These are phyloP conservation scores for Phaonia tiefii DNA, from an alignment of 2,888 invertebrate species.

Conservation along the genomic window DNA sequence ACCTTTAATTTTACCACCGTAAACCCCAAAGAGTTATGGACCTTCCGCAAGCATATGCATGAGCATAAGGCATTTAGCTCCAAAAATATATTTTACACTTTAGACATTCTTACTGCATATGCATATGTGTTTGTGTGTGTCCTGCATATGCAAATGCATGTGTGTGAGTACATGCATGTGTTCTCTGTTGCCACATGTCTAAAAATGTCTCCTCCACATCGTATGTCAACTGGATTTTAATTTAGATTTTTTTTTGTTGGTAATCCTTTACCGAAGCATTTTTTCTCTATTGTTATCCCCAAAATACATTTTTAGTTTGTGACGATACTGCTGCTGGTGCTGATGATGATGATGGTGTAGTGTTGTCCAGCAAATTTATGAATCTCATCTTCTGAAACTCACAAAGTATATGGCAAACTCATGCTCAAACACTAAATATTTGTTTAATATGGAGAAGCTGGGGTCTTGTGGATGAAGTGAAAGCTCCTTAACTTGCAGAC, in stretches of 20 bases:
- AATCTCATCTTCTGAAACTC: slow-evolving; percentile 8
- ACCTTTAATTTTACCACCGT: slow-evolving; percentile 48
- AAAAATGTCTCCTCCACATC: slow-evolving; percentile 38
- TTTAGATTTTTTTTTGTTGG: slow-evolving; percentile 47
- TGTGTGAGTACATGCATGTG: background rate
- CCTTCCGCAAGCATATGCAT: slow-evolving; percentile 3
- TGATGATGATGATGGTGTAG: background rate
- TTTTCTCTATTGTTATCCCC: slow-evolving; percentile 14
- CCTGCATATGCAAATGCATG: background rate
- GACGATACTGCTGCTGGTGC: background rate
- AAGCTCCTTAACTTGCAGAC: background rate
- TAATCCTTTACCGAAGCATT: slow-evolving; percentile 24
- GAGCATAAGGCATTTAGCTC: slow-evolving; percentile 13
- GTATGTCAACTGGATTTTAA: slow-evolving; percentile 54
- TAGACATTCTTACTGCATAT: slow-evolving; percentile 3
- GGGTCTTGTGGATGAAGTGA: background rate
- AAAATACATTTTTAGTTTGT: background rate
- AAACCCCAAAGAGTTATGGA: slow-evolving; percentile 38
- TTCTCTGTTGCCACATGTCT: slow-evolving; percentile 20
- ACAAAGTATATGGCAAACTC: slow-evolving; percentile 12
- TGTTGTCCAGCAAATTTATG: slow-evolving; percentile 11
- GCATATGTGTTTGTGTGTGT: background rate
- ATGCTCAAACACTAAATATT: background rate
- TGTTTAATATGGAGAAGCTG: background rate
- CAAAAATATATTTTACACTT: background rate